A percentile compares a stretch with the other conserved stretches of the same genome.
Evolutionary conservation across 2,113 vertebrate species (phyloP).

Genomic region (Melanotaenia duboulayi): DNA sequence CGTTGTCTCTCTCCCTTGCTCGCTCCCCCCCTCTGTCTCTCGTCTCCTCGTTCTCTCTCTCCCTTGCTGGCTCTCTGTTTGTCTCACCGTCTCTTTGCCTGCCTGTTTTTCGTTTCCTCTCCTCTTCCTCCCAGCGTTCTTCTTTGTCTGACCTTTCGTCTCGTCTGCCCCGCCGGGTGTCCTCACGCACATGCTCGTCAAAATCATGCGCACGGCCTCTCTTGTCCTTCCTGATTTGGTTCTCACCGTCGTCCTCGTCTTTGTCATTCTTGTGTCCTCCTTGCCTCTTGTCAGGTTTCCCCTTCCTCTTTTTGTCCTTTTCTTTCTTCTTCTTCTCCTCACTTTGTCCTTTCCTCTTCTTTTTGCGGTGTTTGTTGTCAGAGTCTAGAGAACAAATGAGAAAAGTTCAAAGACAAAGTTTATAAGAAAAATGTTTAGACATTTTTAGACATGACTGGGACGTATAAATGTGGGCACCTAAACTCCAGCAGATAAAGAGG

Average conservation of each 20-base stretch:
- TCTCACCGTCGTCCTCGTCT: slow-evolving; percentile 7
- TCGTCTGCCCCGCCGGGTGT: slow-evolving; percentile 10
- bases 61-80: slow-evolving; percentile 18
- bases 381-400: slow-evolving; percentile 56
- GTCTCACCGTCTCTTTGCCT: slow-evolving; percentile 30
- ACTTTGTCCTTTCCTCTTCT: slow-evolving; percentile 53
- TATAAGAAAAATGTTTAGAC: too few species aligned
- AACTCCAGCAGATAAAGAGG: too few species aligned
- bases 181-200: slow-evolving; percentile 26
- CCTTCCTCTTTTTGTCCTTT: slow-evolving; percentile 33
- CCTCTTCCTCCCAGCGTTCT: slow-evolving; percentile 54
- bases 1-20: slow-evolving; percentile 54
- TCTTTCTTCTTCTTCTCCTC: slow-evolving; percentile 43
- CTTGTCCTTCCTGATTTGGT: slow-evolving; percentile 30
- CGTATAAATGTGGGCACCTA: too few species aligned
- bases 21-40: slow-evolving; percentile 35
- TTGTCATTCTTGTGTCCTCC: slow-evolving; percentile 4
- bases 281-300: slow-evolving; percentile 46
- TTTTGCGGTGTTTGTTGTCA: slow-evolving; percentile 61
- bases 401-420: neutral
- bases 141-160: slow-evolving; percentile 31
- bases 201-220: slow-evolving; percentile 10
- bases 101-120: slow-evolving; percentile 27
- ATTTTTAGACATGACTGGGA: too few species aligned
- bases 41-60: slow-evolving; percentile 42